Evolutionary conservation across 2,888 invertebrate species (phyloP).

Genomic region (Isotomurus palustris): DNA sequence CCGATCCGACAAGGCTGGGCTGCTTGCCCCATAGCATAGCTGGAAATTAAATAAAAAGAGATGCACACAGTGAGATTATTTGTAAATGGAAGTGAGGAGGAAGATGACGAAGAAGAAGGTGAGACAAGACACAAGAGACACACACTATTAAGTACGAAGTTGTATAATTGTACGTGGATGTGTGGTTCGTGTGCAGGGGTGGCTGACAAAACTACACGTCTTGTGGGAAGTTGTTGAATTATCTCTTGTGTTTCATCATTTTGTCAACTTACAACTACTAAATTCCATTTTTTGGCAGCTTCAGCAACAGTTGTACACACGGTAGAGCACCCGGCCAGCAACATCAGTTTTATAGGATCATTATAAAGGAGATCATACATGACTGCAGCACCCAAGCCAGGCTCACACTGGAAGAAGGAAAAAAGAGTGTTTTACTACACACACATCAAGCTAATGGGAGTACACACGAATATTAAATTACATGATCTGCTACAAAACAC

Average conservation of each 20-base stretch:
- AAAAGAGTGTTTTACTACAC: no score
- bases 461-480: no score
- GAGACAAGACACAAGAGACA: not conserved
- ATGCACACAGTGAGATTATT: not conserved
- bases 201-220: no score
- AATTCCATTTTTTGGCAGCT: constrained; percentile 99
- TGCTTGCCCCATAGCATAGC: constrained; percentile 98
- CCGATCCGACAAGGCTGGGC: constrained; percentile 94
- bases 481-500: no score
- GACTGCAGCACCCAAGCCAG: constrained; percentile 94
- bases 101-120: no score
- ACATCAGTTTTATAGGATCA: constrained; percentile 86
- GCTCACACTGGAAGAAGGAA: constrained; percentile 77
- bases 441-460: no score
- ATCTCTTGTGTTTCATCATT: no score
- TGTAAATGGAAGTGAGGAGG: no score
- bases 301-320: constrained; percentile 99
- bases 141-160: no score
- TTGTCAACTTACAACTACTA: constrained; percentile 81
- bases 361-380: constrained; percentile 98
- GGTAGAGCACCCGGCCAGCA: constrained; percentile 94
- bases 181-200: no score
- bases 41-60: constrained; percentile 51
- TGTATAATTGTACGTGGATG: no score
- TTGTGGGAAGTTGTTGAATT: no score